Percentiles rank a stretch among this genome's conserved stretches.
These are phyloP conservation scores for Musca domestica DNA, from an alignment of 1,140 invertebrate genomes.

Conservation along the genomic window DNA sequence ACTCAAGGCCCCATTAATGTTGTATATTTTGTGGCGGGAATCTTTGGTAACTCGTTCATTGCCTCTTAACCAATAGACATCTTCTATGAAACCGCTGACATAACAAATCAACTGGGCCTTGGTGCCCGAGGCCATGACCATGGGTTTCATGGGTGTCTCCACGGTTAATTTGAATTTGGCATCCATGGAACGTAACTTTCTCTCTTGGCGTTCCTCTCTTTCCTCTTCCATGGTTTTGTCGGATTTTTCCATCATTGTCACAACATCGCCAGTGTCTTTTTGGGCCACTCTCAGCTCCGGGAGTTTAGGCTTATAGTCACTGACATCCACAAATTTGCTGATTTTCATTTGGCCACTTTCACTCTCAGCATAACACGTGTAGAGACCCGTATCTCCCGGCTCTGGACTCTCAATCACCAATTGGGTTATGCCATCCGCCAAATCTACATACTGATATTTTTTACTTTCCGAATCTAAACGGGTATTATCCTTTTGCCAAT, in stretches of 20 bases:
- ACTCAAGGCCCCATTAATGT: constrained; percentile 49
- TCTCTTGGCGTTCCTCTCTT: not conserved
- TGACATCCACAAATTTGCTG: constrained; percentile 47
- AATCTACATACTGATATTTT: constrained; percentile 55
- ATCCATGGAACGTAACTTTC: constrained; percentile 37
- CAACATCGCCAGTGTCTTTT: no score
- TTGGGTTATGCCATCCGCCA: constrained; percentile 39
- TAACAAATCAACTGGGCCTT: constrained; percentile 50
- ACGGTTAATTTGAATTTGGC: constrained; percentile 40
- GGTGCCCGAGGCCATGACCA: constrained; percentile 46
- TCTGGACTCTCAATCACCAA: constrained; percentile 38
- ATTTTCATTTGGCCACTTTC: constrained; percentile 51
- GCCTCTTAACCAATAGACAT: constrained; percentile 47
- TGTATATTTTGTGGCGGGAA: constrained; percentile 47
- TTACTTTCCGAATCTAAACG: constrained; percentile 54
- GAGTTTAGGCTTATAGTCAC: constrained; percentile 39
- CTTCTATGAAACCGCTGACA: constrained; percentile 45
- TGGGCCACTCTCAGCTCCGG: constrained; percentile 31
- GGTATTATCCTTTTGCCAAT: constrained; percentile 79
- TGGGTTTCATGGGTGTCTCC: constrained; percentile 45
- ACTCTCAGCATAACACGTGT: constrained; percentile 49
- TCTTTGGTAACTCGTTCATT: constrained; percentile 44
- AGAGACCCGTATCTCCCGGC: constrained; percentile 40
- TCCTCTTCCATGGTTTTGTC: constrained; percentile 12
- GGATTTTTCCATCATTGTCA: not conserved